These are phyloP conservation scores for Trichopoda pennipes DNA, from an alignment of 2,888 invertebrate species.

Conservation along the genomic window DNA sequence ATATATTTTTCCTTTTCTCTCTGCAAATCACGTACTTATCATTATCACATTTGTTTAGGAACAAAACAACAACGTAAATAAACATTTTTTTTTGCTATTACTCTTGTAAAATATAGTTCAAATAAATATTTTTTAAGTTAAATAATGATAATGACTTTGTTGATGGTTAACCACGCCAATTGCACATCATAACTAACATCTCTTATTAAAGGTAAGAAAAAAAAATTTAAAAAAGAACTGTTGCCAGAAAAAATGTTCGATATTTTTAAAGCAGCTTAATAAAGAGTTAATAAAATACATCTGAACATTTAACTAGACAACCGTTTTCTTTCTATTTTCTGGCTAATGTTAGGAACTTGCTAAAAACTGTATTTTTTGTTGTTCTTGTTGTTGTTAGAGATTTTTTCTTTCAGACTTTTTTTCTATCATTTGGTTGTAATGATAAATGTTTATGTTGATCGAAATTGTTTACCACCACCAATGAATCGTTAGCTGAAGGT, in stretches of 20 bases:
- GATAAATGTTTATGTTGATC: constrained; percentile 69
- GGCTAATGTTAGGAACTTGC: constrained; percentile 13
- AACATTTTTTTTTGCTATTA: constrained; percentile 1
- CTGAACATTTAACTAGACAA: constrained; percentile 62
- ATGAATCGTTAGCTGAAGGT: constrained; percentile 64
- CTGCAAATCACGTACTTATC: constrained; percentile 49
- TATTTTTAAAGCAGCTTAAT: constrained; percentile 52
- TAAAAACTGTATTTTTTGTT: constrained; percentile 13
- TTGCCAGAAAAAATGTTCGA: constrained; percentile 63
- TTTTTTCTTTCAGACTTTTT: constrained; percentile 5
- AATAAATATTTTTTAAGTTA: constrained; percentile 64
- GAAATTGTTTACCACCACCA: constrained; percentile 68
- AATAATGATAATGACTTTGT: constrained; percentile 69
- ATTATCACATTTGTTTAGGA: constrained; percentile 47
- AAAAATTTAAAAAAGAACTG: constrained; percentile 9
- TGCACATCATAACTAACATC: constrained; percentile 68
- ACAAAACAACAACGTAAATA: background rate
- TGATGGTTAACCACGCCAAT: constrained; percentile 67
- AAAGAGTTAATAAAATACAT: constrained; percentile 64
- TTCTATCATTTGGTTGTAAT: constrained; percentile 50
- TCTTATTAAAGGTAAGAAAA: constrained; percentile 32
- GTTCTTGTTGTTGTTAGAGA: background rate
- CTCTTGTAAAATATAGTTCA: constrained; percentile 58
- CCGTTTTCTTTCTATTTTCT: constrained; percentile 43
- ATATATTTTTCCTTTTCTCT: background rate